These are phyloP conservation scores for Myoxocephalus aenaeus DNA, from an alignment of 2,797 vertebrate species.

Conservation along the genomic window DNA sequence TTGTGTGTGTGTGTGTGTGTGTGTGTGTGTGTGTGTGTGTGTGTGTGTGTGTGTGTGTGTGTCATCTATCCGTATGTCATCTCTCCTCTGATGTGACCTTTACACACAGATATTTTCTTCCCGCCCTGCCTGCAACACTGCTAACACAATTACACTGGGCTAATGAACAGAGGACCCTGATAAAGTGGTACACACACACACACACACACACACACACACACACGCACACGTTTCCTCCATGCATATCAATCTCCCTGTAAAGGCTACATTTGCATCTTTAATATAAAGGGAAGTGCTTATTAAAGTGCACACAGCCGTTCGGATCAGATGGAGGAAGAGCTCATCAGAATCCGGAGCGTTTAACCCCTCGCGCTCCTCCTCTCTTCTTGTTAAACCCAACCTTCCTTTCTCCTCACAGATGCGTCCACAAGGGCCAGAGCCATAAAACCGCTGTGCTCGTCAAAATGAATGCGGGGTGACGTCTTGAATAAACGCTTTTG, in stretches of 20 bases:
- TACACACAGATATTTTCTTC: conserved; percentile 80
- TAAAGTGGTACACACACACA: conserved; percentile 59
- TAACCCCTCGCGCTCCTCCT: conserved; percentile 54
- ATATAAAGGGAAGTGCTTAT: conserved; percentile 86
- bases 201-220: neutral
- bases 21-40: conserved; percentile 25
- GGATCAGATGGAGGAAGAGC: conserved; percentile 67
- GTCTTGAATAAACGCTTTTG: neutral
- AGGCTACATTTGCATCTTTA: conserved; percentile 89
- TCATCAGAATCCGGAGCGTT: conserved; percentile 67
- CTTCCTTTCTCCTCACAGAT: conserved; percentile 14
- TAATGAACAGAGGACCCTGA: conserved; percentile 83
- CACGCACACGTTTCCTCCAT: conserved; percentile 50
- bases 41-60: conserved; percentile 38
- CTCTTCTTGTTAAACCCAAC: conserved; percentile 28
- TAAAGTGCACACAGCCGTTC: conserved; percentile 77
- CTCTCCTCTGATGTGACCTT: conserved; percentile 82
- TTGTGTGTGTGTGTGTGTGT: conserved; percentile 8
- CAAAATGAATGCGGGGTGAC: neutral
- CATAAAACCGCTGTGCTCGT: conserved; percentile 6
- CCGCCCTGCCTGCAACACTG: conserved; percentile 75
- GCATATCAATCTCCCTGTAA: conserved; percentile 83
- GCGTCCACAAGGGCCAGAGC: conserved; percentile 2
- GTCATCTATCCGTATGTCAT: conserved; percentile 78
- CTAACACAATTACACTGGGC: conserved; percentile 86